phyloP scores from a whole-genome alignment of 30 jellyfish, hydroid and myxozoan genomes.

The Chrysaora quinquecirrha region DNA sequence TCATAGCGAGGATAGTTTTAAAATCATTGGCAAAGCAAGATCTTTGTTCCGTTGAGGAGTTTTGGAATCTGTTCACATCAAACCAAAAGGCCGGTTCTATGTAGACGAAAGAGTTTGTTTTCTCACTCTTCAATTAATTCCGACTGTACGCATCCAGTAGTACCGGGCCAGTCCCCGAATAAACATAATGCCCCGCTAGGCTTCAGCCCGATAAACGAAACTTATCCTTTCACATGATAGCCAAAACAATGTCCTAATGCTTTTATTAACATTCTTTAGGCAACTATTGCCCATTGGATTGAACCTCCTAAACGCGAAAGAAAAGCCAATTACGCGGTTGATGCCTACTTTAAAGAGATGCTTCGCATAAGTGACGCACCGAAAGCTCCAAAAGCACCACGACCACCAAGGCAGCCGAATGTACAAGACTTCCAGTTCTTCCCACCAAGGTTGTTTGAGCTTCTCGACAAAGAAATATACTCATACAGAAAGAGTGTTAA shows the following conservation, averaged over 20 bases:
- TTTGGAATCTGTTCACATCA: no score
- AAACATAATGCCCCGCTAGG: no score
- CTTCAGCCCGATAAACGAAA: no score
- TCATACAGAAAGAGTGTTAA: slow-evolving; percentile 89
- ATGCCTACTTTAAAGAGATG: slow-evolving; percentile 93
- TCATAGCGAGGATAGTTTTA: no score
- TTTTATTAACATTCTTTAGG: not conserved
- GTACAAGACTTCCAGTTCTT: slow-evolving; percentile 98
- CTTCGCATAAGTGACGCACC: slow-evolving; percentile 93
- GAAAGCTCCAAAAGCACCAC: slow-evolving; percentile 97
- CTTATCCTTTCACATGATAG: no score
- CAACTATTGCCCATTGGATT: slow-evolving; percentile 85
- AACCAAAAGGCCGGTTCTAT: no score
- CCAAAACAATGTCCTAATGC: not conserved
- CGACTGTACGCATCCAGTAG: no score
- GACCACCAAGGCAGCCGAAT: slow-evolving; percentile 99
- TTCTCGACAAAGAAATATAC: slow-evolving; percentile 90
- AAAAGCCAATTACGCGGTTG: slow-evolving; percentile 98
- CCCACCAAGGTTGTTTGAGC: slow-evolving; percentile 97
- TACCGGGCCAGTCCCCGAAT: no score
- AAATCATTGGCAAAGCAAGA: no score
- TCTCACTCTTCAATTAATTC: no score
- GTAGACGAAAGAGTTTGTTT: no score
- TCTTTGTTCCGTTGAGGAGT: no score
- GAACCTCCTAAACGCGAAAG: slow-evolving; percentile 99